A percentile compares a stretch with the other conserved stretches of the same genome.
Conservation (phyloP, 2,113 vertebrate species). For the Indri indri region DNA sequence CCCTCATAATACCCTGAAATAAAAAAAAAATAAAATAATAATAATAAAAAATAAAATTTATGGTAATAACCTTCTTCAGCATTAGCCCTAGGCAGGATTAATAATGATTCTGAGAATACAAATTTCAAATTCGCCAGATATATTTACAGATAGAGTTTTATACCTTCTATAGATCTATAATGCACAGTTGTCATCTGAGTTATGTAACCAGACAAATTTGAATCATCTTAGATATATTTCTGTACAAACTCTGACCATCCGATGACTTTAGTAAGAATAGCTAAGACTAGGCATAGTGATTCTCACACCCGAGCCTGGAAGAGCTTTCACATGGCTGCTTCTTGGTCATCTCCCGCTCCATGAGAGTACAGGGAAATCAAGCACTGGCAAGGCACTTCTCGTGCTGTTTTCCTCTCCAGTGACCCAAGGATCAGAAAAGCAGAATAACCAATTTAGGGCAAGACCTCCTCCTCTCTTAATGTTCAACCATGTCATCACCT, state of each 20-base stretch:
- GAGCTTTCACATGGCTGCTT: neutral
- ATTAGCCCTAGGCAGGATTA: neutral
- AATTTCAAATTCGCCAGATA: neutral
- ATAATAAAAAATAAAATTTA: neutral
- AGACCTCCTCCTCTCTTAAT: neutral
- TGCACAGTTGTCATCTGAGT: neutral
- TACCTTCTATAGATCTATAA: neutral
- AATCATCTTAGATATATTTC: neutral
- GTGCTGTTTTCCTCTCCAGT: neutral
- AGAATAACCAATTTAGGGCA: neutral
- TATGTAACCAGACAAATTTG: neutral
- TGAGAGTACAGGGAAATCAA: neutral
- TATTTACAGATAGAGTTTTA: neutral
- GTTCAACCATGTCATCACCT: neutral
- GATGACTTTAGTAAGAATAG: neutral
- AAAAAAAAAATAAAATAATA: neutral
- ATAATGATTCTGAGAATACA: neutral
- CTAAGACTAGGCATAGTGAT: neutral
- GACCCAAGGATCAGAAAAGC: neutral
- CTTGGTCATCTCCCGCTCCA: neutral
- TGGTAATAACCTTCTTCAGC: neutral
- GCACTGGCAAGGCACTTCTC: neutral
- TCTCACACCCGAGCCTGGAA: neutral
- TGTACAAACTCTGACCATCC: neutral
- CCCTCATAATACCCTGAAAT: too few species aligned